phyloP scores from a whole-genome alignment of 2,888 invertebrate genomes.

The Hyalella azteca region DNA sequence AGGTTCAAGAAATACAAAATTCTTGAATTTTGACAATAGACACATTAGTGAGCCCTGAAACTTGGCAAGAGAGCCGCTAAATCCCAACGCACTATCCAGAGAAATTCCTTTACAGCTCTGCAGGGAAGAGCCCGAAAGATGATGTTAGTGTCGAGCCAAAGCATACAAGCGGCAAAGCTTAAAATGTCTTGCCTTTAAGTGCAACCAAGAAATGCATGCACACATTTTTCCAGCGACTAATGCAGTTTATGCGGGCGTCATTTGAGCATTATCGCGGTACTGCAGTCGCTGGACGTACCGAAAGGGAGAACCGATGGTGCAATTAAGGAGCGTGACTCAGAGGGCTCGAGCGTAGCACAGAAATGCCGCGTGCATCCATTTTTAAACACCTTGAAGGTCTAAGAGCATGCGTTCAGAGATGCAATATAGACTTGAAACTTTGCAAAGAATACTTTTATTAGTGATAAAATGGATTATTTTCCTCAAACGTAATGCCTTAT shows the following conservation, averaged over 20 bases:
- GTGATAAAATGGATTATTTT: too few species aligned
- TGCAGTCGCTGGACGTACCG: constrained; percentile 7
- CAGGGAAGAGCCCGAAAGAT: constrained; percentile 1
- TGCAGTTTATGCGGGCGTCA: constrained; percentile 6
- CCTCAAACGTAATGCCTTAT: too few species aligned
- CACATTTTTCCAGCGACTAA: constrained; percentile 12
- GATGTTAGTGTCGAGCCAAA: not conserved
- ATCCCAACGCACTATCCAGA: too few species aligned
- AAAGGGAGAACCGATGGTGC: not conserved
- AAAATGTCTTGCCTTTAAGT: not conserved
- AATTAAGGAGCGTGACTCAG: constrained; percentile 11
- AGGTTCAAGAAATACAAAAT: too few species aligned
- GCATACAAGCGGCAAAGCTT: not conserved
- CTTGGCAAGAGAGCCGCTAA: too few species aligned
- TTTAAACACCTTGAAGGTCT: too few species aligned
- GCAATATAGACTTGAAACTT: too few species aligned
- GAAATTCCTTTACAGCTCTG: not conserved
- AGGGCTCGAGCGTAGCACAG: not conserved
- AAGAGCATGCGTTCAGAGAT: too few species aligned
- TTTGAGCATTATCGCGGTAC: constrained; percentile 11
- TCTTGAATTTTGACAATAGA: too few species aligned
- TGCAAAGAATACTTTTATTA: too few species aligned
- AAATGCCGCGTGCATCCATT: not conserved
- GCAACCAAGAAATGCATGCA: constrained; percentile 2
- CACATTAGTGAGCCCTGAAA: too few species aligned